A percentile compares a stretch with the other conserved stretches of the same genome.
Conservation (phyloP, 2,888 invertebrate species). For the Piscicola geometra region DNA sequence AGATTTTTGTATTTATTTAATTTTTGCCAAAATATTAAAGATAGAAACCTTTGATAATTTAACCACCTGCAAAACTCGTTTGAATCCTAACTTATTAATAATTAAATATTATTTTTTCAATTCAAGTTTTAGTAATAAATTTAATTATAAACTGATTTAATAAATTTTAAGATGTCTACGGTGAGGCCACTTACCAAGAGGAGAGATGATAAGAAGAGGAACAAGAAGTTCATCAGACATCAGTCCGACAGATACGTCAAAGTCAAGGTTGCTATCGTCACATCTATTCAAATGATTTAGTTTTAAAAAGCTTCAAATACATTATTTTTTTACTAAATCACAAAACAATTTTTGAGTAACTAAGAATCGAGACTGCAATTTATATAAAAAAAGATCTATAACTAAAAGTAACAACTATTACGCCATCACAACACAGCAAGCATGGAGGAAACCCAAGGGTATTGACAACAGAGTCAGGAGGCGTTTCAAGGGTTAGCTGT, state of each 20-base stretch:
- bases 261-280: slow-evolving; percentile 66
- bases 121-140: neutral
- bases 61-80: no score
- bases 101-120: no score
- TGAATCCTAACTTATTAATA: no score
- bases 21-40: no score
- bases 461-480: slow-evolving; percentile 99
- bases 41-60: no score
- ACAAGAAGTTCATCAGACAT: slow-evolving; percentile 95
- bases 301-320: neutral
- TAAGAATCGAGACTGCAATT: neutral
- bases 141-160: slow-evolving; percentile 49
- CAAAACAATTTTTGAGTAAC: neutral
- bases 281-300: neutral
- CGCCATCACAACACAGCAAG: slow-evolving; percentile 63
- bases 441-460: slow-evolving; percentile 99
- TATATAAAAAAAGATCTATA: no score
- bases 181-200: slow-evolving; percentile 52
- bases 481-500: slow-evolving; percentile 84
- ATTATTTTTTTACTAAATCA: neutral
- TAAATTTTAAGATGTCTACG: slow-evolving; percentile 43
- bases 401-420: no score
- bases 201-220: slow-evolving; percentile 87
- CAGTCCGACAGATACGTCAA: slow-evolving; percentile 96
- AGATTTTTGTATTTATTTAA: no score